A percentile compares a stretch with the other conserved stretches of the same genome.
These are phyloP conservation scores for Heterochromis multidens DNA, from an alignment of 2,113 vertebrate genomes.

Conservation along the genomic window DNA sequence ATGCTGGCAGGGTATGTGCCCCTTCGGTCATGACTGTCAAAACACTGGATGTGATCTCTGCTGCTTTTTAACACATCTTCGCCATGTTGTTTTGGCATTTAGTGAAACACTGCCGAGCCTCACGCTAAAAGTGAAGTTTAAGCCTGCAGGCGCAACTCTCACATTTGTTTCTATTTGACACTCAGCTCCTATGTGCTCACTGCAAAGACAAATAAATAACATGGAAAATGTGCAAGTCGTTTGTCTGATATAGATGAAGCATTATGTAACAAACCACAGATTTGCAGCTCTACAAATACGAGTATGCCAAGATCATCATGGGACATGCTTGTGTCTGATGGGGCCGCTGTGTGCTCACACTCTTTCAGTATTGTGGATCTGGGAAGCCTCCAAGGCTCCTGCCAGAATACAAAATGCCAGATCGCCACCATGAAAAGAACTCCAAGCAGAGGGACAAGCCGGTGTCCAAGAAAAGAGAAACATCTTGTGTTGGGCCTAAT, in stretches of 20 bases:
- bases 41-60: conserved; percentile 9
- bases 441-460: conserved; percentile 44
- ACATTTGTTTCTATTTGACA: conserved; percentile 17
- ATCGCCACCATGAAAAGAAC: conserved; percentile 40
- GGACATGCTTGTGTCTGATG: conserved; percentile 43
- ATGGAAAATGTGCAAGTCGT: neutral
- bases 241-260: neutral
- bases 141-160: conserved; percentile 28
- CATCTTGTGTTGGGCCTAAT: conserved; percentile 67
- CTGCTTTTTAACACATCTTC: conserved; percentile 31
- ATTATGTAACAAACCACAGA: conserved; percentile 9
- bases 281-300: conserved; percentile 17
- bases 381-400: conserved; percentile 58
- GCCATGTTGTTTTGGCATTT: conserved; percentile 43
- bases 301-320: conserved; percentile 35
- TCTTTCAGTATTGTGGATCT: conserved; percentile 48
- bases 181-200: neutral
- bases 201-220: neutral
- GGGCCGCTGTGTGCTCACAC: conserved; percentile 31
- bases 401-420: conserved; percentile 61
- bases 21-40: conserved; percentile 13
- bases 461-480: conserved; percentile 55
- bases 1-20: conserved; percentile 28
- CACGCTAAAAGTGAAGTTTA: conserved; percentile 23
- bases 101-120: conserved; percentile 19